phyloP scores from a whole-genome alignment of 2,888 invertebrate genomes.

The Nephrotoma guestfalica region DNA sequence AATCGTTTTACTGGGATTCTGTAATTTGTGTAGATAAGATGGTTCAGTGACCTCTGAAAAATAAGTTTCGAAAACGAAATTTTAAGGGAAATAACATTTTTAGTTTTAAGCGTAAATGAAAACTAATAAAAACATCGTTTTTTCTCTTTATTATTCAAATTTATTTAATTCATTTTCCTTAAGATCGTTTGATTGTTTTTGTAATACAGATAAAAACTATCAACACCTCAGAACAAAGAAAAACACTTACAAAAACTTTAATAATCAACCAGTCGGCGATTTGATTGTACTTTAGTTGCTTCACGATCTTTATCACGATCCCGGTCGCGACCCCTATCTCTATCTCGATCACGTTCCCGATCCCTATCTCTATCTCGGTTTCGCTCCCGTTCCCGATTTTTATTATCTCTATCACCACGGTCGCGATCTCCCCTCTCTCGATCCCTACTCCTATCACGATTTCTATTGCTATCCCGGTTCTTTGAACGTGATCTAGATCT shows the following conservation, averaged over 20 bases:
- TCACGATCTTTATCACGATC: conserved; percentile 14
- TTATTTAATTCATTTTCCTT: neutral
- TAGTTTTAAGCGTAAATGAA: neutral
- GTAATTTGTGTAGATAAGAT: neutral
- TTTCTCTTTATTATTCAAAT: neutral
- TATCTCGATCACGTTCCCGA: conserved; percentile 9
- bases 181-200: neutral
- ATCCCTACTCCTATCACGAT: conserved; percentile 9
- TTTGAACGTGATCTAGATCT: neutral
- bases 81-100: too few species aligned
- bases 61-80: too few species aligned
- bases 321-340: conserved; percentile 11
- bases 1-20: too few species aligned
- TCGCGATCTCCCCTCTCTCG: conserved; percentile 13
- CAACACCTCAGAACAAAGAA: neutral
- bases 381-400: neutral
- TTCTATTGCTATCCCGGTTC: neutral
- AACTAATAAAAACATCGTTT: neutral
- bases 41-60: too few species aligned
- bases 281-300: neutral
- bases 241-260: neutral
- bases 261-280: conserved; percentile 2
- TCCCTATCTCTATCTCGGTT: conserved; percentile 12
- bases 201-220: neutral
- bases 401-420: conserved; percentile 12